Evolutionary conservation across 2,888 invertebrate genomes (phyloP), one percentile per base, ranked within the genome.

Genomic region (Tenodera sinensis): DNA sequence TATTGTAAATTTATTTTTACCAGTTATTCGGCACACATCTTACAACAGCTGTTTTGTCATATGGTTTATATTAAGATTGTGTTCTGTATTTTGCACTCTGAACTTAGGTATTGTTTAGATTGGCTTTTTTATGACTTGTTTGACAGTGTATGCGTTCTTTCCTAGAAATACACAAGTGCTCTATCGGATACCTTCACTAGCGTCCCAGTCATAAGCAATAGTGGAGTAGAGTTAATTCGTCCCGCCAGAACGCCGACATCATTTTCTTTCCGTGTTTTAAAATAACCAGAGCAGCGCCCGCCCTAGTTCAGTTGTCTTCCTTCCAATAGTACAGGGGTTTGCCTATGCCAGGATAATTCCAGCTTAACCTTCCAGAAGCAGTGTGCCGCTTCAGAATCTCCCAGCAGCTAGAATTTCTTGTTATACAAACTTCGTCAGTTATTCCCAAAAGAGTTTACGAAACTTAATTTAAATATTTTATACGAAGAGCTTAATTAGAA

Each of bases 201-300:
- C 9, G 4, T 15, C 54, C 54, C 2, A 12, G 14, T 14, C 54
- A 54, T 54, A 54, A 71, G 4, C 4, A 71, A 71, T 71, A 8
- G 54, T 20, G 25, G 54, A 71, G 54, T 71, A 71, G 54, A 71
- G 54, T 15, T 20, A 71, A 71, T 71, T 71, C 54, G 25, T 71
- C 54, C 54, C 15, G 25, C 54, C 54, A 71, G 54, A 8, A 20
- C 20, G 54, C 54, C 54, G 54, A 71, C 54, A 71, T 20, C 54
- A 25, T 71, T 71, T 28, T 15, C 15, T 86, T 86, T 86, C 81
- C 81, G 81, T 81, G 81, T 86, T 86, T 86, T 86, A 86, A 86
- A 86, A 86, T 86, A 86, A 86, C 86, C 81, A 30, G 28, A 81
- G 81, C 86, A 81, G 28, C 86, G 81, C 28, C 86, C 86, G 34